phyloP scores from a whole-genome alignment of 2,113 vertebrate species.

The Mus pahari region DNA sequence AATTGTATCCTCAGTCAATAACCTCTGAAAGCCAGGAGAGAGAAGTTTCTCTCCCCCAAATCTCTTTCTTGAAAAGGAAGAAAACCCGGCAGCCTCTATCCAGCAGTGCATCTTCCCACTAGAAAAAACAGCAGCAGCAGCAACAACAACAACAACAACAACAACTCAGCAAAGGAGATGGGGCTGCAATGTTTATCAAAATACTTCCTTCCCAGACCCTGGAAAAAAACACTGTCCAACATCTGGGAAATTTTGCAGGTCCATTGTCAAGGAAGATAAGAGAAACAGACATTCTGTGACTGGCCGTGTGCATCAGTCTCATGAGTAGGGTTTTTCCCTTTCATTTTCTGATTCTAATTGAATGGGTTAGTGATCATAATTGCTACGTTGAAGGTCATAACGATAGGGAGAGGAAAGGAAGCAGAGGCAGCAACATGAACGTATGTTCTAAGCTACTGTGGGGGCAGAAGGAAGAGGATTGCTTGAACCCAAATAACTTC shows the following conservation, averaged over 20 bases:
- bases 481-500: neutral
- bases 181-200: no score
- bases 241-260: neutral
- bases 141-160: no score
- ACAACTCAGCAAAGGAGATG: neutral
- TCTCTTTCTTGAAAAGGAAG: neutral
- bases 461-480: neutral
- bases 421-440: neutral
- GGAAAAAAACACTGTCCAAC: neutral
- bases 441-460: no score
- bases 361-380: neutral
- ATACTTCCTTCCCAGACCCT: fast-evolving
- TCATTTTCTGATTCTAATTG: neutral
- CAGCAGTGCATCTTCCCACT: neutral
- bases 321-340: neutral
- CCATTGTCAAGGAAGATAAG: neutral
- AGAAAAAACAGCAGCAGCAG: no score
- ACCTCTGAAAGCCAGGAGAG: neutral
- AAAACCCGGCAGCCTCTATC: neutral
- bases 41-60: neutral
- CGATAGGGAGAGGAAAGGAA: neutral
- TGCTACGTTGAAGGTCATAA: neutral
- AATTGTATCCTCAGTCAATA: neutral
- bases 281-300: neutral
- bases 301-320: neutral